Percentiles rank a stretch among this genome's conserved stretches.
These are phyloP conservation scores for Euura saliciscinereae DNA, from an alignment of 1,140 invertebrate species.

Conservation along the genomic window DNA sequence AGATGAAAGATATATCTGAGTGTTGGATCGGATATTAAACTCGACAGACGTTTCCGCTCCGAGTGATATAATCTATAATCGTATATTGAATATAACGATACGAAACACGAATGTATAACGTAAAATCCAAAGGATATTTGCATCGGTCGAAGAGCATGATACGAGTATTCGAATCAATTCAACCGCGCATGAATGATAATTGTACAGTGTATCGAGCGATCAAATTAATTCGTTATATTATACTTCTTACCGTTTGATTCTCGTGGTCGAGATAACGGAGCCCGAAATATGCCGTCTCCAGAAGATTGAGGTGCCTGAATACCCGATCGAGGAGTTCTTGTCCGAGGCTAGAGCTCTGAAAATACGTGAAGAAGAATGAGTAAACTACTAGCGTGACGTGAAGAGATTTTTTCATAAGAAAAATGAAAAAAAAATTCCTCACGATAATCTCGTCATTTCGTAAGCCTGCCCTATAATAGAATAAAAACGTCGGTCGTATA, in stretches of 20 bases:
- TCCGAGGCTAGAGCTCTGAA: slow-evolving; percentile 81
- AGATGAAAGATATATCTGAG: neutral
- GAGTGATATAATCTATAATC: neutral
- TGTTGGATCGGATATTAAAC: neutral
- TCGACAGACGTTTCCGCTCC: neutral
- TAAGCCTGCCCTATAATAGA: no score
- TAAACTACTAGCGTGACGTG: slow-evolving; percentile 18
- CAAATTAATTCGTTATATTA: neutral
- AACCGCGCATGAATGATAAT: neutral
- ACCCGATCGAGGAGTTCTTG: slow-evolving; percentile 87
- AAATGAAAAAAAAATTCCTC: no score
- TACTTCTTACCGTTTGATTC: slow-evolving; percentile 81
- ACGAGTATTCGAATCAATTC: no score
- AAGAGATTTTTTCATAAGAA: no score
- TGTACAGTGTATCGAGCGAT: neutral
- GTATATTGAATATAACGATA: no score
- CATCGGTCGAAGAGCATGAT: no score
- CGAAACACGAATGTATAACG: neutral
- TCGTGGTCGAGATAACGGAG: slow-evolving; percentile 85
- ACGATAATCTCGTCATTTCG: no score
- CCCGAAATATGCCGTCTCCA: slow-evolving; percentile 93
- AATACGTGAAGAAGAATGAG: slow-evolving; percentile 34
- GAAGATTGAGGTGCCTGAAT: slow-evolving; percentile 86
- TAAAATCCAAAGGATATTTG: no score
- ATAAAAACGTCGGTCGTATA: no score